Conservation (phyloP, 1,140 invertebrate genomes). For the Drosophila aff. region DNA sequence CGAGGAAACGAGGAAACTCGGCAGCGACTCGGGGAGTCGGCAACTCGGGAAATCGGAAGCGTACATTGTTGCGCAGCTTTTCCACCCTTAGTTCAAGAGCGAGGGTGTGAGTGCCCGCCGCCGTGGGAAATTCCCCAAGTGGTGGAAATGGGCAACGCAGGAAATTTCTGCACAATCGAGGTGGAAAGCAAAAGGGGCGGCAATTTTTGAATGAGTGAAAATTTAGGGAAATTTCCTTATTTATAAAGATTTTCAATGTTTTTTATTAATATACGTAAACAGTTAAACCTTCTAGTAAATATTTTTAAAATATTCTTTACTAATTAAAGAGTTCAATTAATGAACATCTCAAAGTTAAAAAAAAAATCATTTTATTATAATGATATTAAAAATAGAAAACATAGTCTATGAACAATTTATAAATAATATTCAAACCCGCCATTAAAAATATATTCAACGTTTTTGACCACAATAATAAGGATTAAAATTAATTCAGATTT, state of each 20-base stretch:
- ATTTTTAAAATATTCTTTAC: background rate
- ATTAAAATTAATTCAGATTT: too few relatives aligned
- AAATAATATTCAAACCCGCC: too few relatives aligned
- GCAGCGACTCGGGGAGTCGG: constrained; percentile 3
- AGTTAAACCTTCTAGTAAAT: background rate
- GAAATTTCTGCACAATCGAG: constrained; percentile 39
- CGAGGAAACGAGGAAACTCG: constrained; percentile 26
- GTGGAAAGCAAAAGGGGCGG: constrained; percentile 16
- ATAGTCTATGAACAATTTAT: too few relatives aligned
- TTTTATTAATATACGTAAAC: too few relatives aligned
- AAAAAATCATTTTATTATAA: too few relatives aligned
- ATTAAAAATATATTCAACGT: background rate
- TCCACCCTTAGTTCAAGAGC: constrained; percentile 57
- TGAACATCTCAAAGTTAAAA: too few relatives aligned
- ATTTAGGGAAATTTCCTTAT: background rate
- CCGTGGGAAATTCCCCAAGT: constrained; percentile 31
- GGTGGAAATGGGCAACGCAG: constrained; percentile 15
- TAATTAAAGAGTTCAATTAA: background rate
- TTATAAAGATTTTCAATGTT: background rate
- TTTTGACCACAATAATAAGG: background rate
- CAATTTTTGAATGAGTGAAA: background rate
- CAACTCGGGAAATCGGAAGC: constrained; percentile 19
- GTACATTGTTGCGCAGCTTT: constrained; percentile 72
- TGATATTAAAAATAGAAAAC: too few relatives aligned
- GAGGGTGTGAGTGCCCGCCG: background rate